A percentile compares a stretch with the other conserved stretches of the same genome.
Conservation (phyloP, 2,797 vertebrate genomes). For the Dendrocincla tyrannina region DNA sequence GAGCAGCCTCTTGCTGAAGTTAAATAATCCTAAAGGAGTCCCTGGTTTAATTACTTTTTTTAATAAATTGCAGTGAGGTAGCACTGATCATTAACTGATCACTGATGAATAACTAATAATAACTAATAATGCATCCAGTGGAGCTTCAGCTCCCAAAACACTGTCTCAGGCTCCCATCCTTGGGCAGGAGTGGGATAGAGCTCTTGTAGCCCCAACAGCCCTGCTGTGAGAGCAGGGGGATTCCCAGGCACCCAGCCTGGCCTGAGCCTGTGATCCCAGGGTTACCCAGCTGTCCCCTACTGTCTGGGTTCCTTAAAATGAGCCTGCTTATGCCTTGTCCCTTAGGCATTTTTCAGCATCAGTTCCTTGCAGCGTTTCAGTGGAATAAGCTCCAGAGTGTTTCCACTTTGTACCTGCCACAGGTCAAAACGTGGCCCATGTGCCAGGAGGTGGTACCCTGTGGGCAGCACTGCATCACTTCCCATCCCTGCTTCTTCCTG, state of each 20-base stretch:
- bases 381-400: not conserved
- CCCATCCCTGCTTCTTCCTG: not conserved
- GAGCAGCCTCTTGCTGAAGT: not conserved
- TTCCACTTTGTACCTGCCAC: not conserved
- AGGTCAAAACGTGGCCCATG: not conserved
- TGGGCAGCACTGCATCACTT: not conserved
- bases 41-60: not conserved
- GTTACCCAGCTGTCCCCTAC: not conserved
- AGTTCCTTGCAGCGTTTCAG: not conserved
- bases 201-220: too few species aligned
- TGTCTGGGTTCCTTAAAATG: not conserved
- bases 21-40: not conserved
- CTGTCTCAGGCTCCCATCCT: not conserved
- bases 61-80: not conserved
- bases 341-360: not conserved
- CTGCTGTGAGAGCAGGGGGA: not conserved
- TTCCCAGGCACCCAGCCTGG: not conserved
- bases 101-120: not conserved
- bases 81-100: not conserved
- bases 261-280: not conserved
- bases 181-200: not conserved
- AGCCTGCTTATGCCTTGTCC: not conserved
- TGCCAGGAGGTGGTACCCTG: not conserved
- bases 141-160: not conserved
- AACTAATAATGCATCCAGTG: not conserved